Evolutionary conservation across 2,797 vertebrate species (phyloP).

Genomic region (Pangasius djambal): DNA sequence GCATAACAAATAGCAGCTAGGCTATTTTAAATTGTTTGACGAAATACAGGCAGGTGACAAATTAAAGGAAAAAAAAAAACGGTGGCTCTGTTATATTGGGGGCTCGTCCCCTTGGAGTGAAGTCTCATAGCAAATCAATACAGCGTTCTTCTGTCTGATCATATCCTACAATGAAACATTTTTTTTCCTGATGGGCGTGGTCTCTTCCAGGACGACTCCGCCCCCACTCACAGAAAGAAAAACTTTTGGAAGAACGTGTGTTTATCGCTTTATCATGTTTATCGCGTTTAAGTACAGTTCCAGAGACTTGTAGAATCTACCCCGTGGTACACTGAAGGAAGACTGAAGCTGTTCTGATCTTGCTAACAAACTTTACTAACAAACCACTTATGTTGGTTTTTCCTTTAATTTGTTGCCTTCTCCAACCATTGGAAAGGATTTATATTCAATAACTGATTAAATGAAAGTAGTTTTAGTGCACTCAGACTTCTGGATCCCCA

Average conservation of each 20-base stretch:
- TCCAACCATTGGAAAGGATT: background rate
- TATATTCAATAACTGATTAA: background rate
- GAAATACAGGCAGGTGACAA: background rate
- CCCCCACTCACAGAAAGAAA: background rate
- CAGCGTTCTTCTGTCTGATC: background rate
- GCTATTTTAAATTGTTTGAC: background rate
- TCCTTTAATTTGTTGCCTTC: background rate
- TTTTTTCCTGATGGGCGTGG: background rate
- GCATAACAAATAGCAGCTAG: background rate
- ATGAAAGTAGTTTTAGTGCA: background rate
- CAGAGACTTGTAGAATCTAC: background rate
- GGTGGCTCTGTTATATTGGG: background rate
- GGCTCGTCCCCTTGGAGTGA: background rate
- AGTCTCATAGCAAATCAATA: background rate
- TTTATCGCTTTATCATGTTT: background rate
- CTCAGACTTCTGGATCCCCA: background rate
- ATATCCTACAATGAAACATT: background rate
- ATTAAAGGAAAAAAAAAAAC: background rate
- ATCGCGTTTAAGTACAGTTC: background rate
- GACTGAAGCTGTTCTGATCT: background rate
- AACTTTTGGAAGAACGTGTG: background rate
- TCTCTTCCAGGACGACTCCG: background rate
- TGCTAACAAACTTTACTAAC: background rate
- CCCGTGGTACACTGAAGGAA: background rate
- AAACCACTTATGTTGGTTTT: background rate